Conservation (phyloP, 2,113 vertebrate species). For the Menidia beryllina region DNA sequence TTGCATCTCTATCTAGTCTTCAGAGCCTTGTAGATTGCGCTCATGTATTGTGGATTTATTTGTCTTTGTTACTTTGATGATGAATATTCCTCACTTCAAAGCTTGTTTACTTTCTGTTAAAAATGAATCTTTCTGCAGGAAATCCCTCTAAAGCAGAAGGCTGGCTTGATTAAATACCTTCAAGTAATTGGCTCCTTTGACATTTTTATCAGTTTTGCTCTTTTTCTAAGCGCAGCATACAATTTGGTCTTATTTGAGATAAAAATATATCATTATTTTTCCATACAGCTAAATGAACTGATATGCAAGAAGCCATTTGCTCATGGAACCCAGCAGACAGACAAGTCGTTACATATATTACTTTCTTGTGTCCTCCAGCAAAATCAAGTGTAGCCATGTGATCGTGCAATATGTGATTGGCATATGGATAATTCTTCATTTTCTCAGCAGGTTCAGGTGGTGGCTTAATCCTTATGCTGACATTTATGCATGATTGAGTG, state of each 20-base stretch:
- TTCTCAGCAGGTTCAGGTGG: slow-evolving; percentile 36
- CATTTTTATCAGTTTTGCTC: no score
- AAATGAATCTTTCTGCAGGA: background rate
- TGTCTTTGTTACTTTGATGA: background rate
- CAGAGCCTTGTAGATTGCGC: background rate
- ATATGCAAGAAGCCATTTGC: background rate
- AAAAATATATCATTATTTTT: background rate
- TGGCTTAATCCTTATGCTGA: slow-evolving; percentile 57
- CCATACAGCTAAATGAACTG: background rate
- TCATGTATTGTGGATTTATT: background rate
- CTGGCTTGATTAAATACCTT: no score
- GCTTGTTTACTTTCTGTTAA: background rate
- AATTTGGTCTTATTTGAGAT: no score
- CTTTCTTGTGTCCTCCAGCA: slow-evolving; percentile 13
- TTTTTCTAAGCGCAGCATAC: no score
- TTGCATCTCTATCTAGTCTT: background rate
- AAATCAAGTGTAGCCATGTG: background rate
- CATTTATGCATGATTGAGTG: slow-evolving; percentile 44
- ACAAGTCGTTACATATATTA: background rate
- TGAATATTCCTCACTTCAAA: background rate
- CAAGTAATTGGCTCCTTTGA: background rate
- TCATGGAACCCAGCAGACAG: background rate
- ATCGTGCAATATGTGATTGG: slow-evolving; percentile 14
- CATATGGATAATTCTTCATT: slow-evolving; percentile 28
- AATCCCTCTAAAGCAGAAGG: no score